phyloP scores from a whole-genome alignment of 2,797 vertebrate genomes.

The Hylomyscus alleni region DNA sequence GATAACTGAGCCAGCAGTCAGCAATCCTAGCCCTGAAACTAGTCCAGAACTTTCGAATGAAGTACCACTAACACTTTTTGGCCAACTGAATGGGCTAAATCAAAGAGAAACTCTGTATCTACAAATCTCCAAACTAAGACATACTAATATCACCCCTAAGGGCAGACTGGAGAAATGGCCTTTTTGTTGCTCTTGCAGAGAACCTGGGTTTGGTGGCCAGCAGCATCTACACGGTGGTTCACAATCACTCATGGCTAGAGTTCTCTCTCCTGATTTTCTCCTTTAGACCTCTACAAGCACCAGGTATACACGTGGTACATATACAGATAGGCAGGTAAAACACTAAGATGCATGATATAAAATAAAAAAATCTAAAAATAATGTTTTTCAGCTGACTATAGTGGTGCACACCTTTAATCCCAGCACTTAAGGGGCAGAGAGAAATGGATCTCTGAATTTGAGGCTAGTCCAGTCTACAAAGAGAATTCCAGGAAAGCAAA shows the following conservation, averaged over 20 bases:
- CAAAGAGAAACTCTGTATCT: conserved; percentile 44
- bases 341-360: background rate
- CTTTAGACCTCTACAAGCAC: background rate
- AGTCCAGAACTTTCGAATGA: background rate
- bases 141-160: conserved; percentile 28
- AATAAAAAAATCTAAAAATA: background rate
- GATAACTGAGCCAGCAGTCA: conserved; percentile 53
- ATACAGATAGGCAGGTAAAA: background rate
- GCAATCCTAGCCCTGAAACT: conserved; percentile 23
- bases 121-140: background rate
- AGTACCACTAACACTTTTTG: conserved; percentile 7
- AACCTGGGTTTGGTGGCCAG: background rate
- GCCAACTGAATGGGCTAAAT: background rate
- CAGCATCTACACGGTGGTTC: background rate
- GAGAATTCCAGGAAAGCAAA: background rate
- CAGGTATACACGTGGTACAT: background rate
- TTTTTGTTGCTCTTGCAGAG: background rate
- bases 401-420: background rate
- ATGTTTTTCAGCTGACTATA: background rate
- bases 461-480: background rate
- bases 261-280: background rate
- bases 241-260: background rate
- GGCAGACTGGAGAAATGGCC: background rate
- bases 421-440: background rate
- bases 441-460: background rate